Conservation (phyloP, 2,113 vertebrate species). For the Ammodytes dubius region DNA sequence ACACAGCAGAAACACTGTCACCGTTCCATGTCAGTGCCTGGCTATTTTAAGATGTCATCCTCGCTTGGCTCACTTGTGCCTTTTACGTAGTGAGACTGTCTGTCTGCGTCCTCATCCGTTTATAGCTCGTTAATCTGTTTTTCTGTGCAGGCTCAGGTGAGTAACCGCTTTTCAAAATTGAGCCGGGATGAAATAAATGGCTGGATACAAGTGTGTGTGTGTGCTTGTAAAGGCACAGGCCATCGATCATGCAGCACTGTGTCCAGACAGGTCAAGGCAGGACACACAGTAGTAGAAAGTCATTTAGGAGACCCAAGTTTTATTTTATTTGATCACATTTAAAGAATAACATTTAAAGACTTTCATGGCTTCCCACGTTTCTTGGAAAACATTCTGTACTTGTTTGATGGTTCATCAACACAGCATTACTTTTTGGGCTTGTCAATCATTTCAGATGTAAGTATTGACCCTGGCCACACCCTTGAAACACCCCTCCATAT, state of each 20-base stretch:
- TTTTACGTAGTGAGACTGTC: background rate
- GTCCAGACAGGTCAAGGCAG: slow-evolving; percentile 7
- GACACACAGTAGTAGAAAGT: background rate
- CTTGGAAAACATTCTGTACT: background rate
- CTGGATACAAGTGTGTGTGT: background rate
- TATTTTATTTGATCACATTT: background rate
- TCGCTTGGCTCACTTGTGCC: slow-evolving; percentile 21
- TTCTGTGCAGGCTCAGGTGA: slow-evolving; percentile 3
- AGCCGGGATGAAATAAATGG: slow-evolving; percentile 12
- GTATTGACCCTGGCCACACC: background rate
- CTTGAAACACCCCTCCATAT: background rate
- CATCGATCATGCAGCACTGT: background rate
- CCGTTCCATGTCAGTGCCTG: slow-evolving; percentile 2
- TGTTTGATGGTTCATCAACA: background rate
- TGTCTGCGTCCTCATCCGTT: slow-evolving; percentile 25
- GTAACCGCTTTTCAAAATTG: background rate
- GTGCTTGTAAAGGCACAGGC: slow-evolving; percentile 4
- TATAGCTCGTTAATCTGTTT: slow-evolving; percentile 28
- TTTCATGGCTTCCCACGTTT: background rate
- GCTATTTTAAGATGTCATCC: slow-evolving; percentile 63
- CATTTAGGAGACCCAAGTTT: background rate
- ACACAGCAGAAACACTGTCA: slow-evolving; percentile 48
- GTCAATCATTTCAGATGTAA: background rate
- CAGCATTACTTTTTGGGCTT: background rate
- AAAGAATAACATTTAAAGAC: background rate